Base-by-base conservation (phyloP, 2,797 vertebrate species). In the Megalops cyprinoides region DNA sequence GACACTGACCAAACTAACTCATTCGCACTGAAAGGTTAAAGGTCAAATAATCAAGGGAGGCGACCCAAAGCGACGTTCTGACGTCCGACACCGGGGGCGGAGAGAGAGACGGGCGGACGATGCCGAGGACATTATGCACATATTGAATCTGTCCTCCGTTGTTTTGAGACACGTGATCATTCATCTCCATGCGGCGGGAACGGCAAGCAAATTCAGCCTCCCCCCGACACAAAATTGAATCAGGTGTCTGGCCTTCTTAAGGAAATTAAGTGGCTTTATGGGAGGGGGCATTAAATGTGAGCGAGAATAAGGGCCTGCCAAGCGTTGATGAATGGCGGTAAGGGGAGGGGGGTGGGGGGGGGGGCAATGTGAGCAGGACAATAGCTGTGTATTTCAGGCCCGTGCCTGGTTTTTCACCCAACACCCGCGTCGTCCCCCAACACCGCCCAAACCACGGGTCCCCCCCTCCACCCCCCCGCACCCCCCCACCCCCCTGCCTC, bases 181-280 rank as follows among this genome's bases (percentile, higher is more conserved):
- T 56, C 15, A 76, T 56, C 75, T 76, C 49, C 28, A 34, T 23
- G 8, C 6, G 31, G 31, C 1, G 20, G 75, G 91, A 89, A 91
- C 53, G 91, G 42, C 37, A 71, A 94, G 95, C 93, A 94, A 90
- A 94, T 95, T 94, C 89, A 86, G 91, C 89, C 91, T 93, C 86
- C 89, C 87, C 46, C 88, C 90, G 93, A 88, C 74, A 81, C 89
- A 92, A 96, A 97, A 98, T 97, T 97, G 96, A 98, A 98, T 98
- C 96, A 97, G 95, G 96, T 97, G 97, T 97, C 97, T 96, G 96
- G 93, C 96, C 95, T 95, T 97, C 95, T 97, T 98, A 98, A 97
- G 96, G 95, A 98, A 97, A 98, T 98, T 96, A 98, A 98, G 97
- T 97, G 97, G 96, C 94, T 94, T 76, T 76, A 91, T 89, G 95